Evolutionary conservation across 2,113 vertebrate species (phyloP).

Genomic region (Ceyx cyanopectus): DNA sequence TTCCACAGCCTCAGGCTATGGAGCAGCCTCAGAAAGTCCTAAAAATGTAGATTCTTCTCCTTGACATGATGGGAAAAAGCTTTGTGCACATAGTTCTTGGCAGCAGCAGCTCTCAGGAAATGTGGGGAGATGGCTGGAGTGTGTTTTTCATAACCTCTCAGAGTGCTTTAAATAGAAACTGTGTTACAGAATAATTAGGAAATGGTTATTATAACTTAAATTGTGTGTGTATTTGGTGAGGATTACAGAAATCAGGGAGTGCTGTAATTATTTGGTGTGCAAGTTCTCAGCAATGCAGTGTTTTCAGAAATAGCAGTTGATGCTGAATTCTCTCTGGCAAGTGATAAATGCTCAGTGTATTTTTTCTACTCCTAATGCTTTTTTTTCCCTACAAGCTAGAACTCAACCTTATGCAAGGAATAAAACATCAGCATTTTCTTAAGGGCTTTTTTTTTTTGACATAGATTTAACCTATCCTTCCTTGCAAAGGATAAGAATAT

Average conservation of each 20-base stretch:
- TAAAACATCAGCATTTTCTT: neutral
- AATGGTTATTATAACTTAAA: neutral
- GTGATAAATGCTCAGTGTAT: neutral
- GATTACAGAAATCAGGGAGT: neutral
- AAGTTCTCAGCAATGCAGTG: neutral
- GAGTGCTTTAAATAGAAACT: neutral
- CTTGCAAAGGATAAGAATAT: neutral
- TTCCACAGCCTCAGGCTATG: neutral
- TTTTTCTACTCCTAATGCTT: neutral
- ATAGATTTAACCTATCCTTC: neutral
- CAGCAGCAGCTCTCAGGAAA: neutral
- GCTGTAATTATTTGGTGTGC: neutral
- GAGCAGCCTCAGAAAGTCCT: neutral
- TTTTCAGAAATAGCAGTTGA: neutral
- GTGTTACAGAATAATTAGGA: constrained; percentile 14
- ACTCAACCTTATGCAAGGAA: neutral
- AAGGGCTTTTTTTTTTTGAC: neutral
- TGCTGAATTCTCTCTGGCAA: neutral
- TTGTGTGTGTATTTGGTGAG: neutral
- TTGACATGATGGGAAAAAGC: neutral
- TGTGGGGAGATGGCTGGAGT: neutral
- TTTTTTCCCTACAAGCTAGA: neutral
- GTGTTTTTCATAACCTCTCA: neutral
- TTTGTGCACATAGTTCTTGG: neutral
- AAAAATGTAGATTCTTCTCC: neutral